Evolutionary conservation across 1,140 invertebrate genomes (phyloP).

Genomic region (Brachionus paranguensis): DNA sequence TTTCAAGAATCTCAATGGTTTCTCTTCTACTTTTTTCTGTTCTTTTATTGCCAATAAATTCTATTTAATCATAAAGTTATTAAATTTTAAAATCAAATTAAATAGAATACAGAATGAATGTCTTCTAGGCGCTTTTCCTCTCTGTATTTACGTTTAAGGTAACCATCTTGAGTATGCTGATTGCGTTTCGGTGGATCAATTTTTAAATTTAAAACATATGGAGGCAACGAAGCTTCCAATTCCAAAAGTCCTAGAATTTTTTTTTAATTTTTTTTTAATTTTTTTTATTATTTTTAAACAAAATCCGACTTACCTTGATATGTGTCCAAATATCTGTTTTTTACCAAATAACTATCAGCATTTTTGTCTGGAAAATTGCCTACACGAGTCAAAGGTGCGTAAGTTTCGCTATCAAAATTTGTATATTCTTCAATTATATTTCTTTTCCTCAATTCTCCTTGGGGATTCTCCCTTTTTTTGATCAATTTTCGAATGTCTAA

Average conservation of each 20-base stretch:
- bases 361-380: constrained; percentile 54
- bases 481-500: constrained; percentile 45
- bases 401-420: constrained; percentile 46
- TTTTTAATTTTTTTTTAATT: background rate
- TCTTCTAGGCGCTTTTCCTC: constrained; percentile 52
- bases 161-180: constrained; percentile 49
- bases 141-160: constrained; percentile 52
- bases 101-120: constrained; percentile 48
- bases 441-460: constrained; percentile 46
- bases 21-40: constrained; percentile 53
- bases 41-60: constrained; percentile 44
- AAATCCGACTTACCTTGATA: constrained; percentile 46
- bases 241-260: constrained; percentile 45
- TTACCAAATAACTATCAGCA: constrained; percentile 54
- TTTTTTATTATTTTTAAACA: background rate
- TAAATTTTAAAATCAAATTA: background rate
- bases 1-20: constrained; percentile 52
- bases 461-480: constrained; percentile 46
- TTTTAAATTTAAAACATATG: constrained; percentile 50
- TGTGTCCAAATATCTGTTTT: constrained; percentile 50
- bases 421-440: constrained; percentile 52
- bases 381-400: constrained; percentile 53
- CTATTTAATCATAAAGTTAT: background rate
- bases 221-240: constrained; percentile 52
- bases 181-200: constrained; percentile 13